phyloP scores from a whole-genome alignment of 1,140 invertebrate genomes.

The Musca domestica region DNA sequence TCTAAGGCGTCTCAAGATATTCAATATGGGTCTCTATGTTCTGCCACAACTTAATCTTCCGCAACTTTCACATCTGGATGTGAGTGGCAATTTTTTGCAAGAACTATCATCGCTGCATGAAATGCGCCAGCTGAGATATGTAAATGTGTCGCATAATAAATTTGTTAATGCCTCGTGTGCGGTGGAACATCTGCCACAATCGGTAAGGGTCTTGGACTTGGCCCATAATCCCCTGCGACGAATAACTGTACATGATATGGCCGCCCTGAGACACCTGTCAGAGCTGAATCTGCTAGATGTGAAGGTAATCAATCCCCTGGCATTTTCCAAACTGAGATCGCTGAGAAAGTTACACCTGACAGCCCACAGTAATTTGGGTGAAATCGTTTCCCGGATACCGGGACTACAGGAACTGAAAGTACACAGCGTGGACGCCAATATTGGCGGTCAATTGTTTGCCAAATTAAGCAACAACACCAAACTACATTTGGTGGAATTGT shows the following conservation, averaged over 20 bases:
- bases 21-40: conserved; percentile 69
- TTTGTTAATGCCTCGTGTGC: conserved; percentile 54
- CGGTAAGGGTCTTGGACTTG: conserved; percentile 45
- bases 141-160: conserved; percentile 66
- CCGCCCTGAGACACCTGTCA: conserved; percentile 40
- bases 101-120: conserved; percentile 57
- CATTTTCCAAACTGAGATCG: conserved; percentile 54
- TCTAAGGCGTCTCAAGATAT: conserved; percentile 71
- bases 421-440: conserved; percentile 67
- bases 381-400: conserved; percentile 49
- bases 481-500: conserved; percentile 75
- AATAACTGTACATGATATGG: conserved; percentile 46
- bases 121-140: conserved; percentile 59
- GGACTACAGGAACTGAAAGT: conserved; percentile 66
- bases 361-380: conserved; percentile 46
- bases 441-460: conserved; percentile 67
- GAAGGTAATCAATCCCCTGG: conserved; percentile 44
- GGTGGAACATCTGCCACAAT: conserved; percentile 45
- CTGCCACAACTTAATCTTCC: conserved; percentile 71
- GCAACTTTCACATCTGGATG: conserved; percentile 54
- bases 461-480: conserved; percentile 71
- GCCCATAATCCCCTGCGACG: conserved; percentile 49
- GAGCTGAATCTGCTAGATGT: conserved; percentile 49
- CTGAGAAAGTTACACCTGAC: conserved; percentile 52
- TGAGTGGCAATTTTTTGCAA: conserved; percentile 53